These are phyloP conservation scores for Vollenhovia emeryi DNA, from an alignment of 1,140 invertebrate species.

Conservation along the genomic window DNA sequence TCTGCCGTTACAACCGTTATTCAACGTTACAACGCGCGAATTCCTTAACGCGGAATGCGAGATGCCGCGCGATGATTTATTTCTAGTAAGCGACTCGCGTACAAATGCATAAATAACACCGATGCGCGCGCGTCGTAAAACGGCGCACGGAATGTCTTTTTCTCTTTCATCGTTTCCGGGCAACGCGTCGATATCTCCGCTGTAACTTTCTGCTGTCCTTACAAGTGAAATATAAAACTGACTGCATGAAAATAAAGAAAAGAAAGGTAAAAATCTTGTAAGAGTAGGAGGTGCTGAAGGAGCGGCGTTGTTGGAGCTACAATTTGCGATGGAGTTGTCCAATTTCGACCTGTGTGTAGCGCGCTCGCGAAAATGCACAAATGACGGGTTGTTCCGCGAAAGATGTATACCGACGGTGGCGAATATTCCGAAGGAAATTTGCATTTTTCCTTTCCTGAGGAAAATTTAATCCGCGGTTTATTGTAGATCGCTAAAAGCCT, in stretches of 20 bases:
- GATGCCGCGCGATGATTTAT: conserved; percentile 37
- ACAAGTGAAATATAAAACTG: conserved; percentile 33
- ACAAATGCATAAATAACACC: conserved; percentile 16
- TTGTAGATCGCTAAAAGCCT: conserved; percentile 31
- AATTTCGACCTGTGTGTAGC: neutral
- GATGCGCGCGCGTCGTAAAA: neutral
- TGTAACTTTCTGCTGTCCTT: conserved; percentile 1
- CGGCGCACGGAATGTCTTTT: neutral
- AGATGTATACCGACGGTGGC: conserved; percentile 3
- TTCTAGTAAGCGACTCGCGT: neutral
- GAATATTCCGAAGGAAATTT: conserved; percentile 44
- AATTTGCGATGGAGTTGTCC: conserved; percentile 14
- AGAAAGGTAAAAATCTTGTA: neutral
- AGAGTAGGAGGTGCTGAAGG: neutral
- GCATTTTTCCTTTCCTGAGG: conserved; percentile 13
- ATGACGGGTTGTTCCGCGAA: neutral
- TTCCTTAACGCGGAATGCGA: conserved; percentile 21
- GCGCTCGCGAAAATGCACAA: neutral
- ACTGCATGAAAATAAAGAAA: neutral
- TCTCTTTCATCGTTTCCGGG: neutral
- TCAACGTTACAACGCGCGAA: conserved; percentile 14
- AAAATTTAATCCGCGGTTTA: conserved; percentile 56
- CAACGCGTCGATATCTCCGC: neutral
- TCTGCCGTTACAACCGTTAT: conserved; percentile 24
- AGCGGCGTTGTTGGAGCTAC: neutral